phyloP scores from a whole-genome alignment of 2,797 vertebrate genomes.

The Manis pentadactyla region DNA sequence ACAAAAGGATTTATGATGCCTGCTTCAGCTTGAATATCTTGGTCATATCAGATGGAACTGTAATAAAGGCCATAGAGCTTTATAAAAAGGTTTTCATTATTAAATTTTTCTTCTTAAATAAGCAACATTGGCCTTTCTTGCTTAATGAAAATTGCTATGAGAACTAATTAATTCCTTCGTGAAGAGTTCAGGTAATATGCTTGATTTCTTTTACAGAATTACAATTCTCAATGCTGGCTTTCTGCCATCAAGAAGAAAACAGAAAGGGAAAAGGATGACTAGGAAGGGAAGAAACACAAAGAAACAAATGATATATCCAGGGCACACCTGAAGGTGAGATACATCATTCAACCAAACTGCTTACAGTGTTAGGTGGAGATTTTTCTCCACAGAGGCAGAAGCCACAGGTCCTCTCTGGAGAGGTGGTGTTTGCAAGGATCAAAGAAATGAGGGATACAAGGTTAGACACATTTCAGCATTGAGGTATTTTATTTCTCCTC shows the following conservation, averaged over 20 bases:
- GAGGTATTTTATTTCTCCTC: background rate
- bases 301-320: background rate
- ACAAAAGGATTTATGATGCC: background rate
- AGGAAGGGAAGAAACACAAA: background rate
- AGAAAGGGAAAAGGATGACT: background rate
- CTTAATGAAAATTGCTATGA: slow-evolving; percentile 61
- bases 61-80: background rate
- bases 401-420: background rate
- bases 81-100: background rate
- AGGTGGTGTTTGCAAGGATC: background rate
- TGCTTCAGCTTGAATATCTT: slow-evolving; percentile 18
- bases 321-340: background rate
- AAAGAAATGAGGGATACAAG: background rate
- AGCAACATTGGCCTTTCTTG: background rate
- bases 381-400: slow-evolving; percentile 7
- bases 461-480: background rate
- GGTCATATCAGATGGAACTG: background rate
- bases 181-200: slow-evolving; percentile 53
- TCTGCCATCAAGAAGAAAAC: slow-evolving; percentile 29
- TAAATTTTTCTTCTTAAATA: slow-evolving; percentile 51
- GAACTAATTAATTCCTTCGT: slow-evolving; percentile 70
- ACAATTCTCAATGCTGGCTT: slow-evolving; percentile 4
- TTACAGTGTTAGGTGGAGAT: background rate
- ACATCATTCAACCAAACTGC: slow-evolving; percentile 6
- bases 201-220: slow-evolving; percentile 67